A percentile compares a stretch with the other conserved stretches of the same genome.
Evolutionary conservation across 1,140 invertebrate species (phyloP).

Genomic region (Daktulosphaira vitifoliae): DNA sequence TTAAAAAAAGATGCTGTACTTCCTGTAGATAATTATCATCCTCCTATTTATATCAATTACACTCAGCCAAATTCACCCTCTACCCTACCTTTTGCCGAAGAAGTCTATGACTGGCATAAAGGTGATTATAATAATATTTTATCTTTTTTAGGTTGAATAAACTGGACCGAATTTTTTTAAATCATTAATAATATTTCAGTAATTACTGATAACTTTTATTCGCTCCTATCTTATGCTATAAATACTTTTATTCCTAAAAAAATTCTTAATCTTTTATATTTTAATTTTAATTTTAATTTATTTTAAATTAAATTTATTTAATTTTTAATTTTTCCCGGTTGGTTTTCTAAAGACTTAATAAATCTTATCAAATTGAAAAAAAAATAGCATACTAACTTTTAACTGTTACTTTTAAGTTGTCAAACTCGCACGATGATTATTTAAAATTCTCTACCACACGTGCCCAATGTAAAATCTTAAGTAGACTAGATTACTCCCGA

Average conservation of each 20-base stretch:
- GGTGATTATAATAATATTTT: background rate
- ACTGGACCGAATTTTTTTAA: background rate
- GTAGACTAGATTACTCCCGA: too few species aligned
- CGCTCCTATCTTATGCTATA: background rate
- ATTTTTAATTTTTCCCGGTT: too few species aligned
- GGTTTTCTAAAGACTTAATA: background rate
- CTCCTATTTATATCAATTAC: background rate
- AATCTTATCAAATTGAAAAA: background rate
- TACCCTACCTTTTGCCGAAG: background rate
- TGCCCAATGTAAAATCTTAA: too few species aligned
- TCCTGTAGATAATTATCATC: background rate
- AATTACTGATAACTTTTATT: background rate
- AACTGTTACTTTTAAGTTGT: too few species aligned
- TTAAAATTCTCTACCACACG: too few species aligned
- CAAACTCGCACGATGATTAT: too few species aligned
- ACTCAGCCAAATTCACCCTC: background rate
- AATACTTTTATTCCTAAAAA: too few species aligned
- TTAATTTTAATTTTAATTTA: too few species aligned
- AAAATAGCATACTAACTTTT: too few species aligned
- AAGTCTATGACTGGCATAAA: background rate
- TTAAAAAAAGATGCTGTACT: background rate
- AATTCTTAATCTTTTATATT: too few species aligned
- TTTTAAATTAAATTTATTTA: too few species aligned
- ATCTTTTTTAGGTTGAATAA: background rate
- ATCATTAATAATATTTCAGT: background rate